Percentiles rank a stretch among this genome's conserved stretches.
These are phyloP conservation scores for Thamnophis sirtalis DNA, from an alignment of 2,113 vertebrate genomes.

Conservation along the genomic window DNA sequence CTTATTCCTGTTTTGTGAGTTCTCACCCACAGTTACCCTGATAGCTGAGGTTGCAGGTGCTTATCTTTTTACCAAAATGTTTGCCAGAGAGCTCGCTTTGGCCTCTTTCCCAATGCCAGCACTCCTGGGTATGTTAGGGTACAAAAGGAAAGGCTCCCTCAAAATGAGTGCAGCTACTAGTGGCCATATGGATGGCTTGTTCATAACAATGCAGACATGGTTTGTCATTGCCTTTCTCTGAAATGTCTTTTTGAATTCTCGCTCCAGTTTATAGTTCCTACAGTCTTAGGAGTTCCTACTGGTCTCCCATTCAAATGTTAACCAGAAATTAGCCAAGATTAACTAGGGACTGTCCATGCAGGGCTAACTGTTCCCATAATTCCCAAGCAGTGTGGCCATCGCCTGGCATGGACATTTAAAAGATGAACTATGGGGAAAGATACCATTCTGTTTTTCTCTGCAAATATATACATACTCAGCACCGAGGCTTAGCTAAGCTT, in stretches of 20 bases:
- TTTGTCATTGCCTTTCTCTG: not conserved
- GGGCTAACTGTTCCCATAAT: not conserved
- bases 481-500: not conserved
- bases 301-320: not conserved
- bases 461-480: not conserved
- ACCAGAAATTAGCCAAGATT: not conserved
- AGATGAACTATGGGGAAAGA: too few relatives aligned
- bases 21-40: not conserved
- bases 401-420: not conserved
- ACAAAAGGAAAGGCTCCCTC: not conserved
- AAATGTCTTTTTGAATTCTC: not conserved
- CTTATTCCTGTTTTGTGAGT: not conserved
- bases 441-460: not conserved
- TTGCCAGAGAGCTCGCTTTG: not conserved
- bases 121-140: not conserved
- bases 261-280: not conserved
- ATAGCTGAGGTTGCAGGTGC: not conserved
- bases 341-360: not conserved
- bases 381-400: not conserved
- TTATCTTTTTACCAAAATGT: not conserved
- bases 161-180: not conserved
- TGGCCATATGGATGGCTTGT: not conserved
- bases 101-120: not conserved
- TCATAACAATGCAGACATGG: not conserved
- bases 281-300: not conserved